Evolutionary conservation across 2,888 invertebrate genomes (phyloP).

Genomic region (Anoncus sp.): DNA sequence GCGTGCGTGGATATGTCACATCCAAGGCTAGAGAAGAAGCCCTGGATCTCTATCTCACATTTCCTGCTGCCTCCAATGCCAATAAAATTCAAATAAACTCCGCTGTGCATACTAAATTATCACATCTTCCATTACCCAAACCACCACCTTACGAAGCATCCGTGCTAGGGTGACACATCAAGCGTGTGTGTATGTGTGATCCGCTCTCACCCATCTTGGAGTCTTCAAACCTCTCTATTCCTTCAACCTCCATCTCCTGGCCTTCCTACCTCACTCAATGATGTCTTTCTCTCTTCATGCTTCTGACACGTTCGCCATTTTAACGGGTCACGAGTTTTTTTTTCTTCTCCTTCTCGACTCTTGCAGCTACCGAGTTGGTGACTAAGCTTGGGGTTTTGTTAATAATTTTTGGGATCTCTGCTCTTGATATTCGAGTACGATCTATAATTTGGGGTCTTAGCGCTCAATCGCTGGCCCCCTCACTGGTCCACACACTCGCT

Average conservation of each 20-base stretch:
- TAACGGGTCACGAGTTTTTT: slow-evolving; percentile 5
- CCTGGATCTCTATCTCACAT: slow-evolving; percentile 74
- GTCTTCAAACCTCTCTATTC: not conserved
- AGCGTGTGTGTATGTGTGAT: not conserved
- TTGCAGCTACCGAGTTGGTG: too few relatives aligned
- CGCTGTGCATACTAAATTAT: slow-evolving; percentile 82
- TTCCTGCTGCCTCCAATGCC: slow-evolving; percentile 79
- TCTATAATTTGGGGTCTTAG: slow-evolving; percentile 16
- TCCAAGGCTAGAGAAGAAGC: too few relatives aligned
- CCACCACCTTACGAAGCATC: too few relatives aligned
- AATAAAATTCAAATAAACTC: slow-evolving; percentile 83
- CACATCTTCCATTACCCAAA: slow-evolving; percentile 82
- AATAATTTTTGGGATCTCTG: too few relatives aligned
- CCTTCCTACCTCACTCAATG: too few relatives aligned
- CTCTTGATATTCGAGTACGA: not conserved
- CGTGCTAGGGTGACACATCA: slow-evolving; percentile 42
- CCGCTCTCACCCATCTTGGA: not conserved
- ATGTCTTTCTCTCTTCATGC: slow-evolving; percentile 22
- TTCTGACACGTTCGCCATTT: slow-evolving; percentile 55
- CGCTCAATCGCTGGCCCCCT: too few relatives aligned
- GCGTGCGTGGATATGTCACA: slow-evolving; percentile 41
- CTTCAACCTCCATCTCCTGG: too few relatives aligned
- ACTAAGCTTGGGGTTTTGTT: too few relatives aligned
- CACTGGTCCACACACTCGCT: too few relatives aligned
- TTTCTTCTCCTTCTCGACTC: not conserved